phyloP scores from a whole-genome alignment of 2,113 vertebrate genomes.

The Alexandromys fortis region DNA sequence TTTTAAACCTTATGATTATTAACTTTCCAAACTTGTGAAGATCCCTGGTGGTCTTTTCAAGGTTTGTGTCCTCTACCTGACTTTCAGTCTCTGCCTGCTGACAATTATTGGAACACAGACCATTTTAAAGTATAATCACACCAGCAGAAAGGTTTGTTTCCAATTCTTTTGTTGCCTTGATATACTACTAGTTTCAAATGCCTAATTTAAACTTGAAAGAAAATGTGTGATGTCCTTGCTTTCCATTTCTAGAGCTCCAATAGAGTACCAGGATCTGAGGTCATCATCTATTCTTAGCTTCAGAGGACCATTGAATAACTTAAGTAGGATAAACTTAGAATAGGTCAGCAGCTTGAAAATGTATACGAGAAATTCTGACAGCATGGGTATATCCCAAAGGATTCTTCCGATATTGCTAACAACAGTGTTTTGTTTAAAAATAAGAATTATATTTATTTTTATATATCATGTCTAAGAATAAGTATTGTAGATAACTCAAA shows the following conservation, averaged over 20 bases:
- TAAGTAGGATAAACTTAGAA: slow-evolving; percentile 39
- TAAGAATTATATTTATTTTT: neutral
- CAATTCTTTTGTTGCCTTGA: slow-evolving; percentile 74
- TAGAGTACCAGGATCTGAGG: slow-evolving; percentile 51
- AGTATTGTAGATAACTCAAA: neutral
- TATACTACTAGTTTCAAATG: slow-evolving; percentile 76
- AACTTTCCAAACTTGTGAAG: slow-evolving; percentile 62
- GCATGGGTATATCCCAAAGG: neutral
- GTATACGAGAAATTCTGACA: neutral
- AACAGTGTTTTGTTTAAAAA: neutral
- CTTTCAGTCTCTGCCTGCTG: slow-evolving; percentile 80
- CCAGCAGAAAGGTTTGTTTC: slow-evolving; percentile 73
- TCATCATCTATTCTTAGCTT: slow-evolving; percentile 73
- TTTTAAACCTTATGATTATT: slow-evolving; percentile 77
- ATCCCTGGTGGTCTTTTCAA: slow-evolving; percentile 79
- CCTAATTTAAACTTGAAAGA: slow-evolving; percentile 81
- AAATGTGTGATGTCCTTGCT: slow-evolving; percentile 75
- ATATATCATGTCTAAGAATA: neutral
- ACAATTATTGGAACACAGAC: slow-evolving; percentile 76
- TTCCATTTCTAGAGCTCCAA: slow-evolving; percentile 68
- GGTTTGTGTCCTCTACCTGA: slow-evolving; percentile 82
- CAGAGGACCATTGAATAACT: slow-evolving; percentile 37
- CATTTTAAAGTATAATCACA: slow-evolving; percentile 83
- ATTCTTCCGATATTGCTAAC: neutral
- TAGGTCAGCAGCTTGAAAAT: slow-evolving; percentile 17